Conservation (phyloP, 2,113 vertebrate species). For the Gymnorhina tibicen region DNA sequence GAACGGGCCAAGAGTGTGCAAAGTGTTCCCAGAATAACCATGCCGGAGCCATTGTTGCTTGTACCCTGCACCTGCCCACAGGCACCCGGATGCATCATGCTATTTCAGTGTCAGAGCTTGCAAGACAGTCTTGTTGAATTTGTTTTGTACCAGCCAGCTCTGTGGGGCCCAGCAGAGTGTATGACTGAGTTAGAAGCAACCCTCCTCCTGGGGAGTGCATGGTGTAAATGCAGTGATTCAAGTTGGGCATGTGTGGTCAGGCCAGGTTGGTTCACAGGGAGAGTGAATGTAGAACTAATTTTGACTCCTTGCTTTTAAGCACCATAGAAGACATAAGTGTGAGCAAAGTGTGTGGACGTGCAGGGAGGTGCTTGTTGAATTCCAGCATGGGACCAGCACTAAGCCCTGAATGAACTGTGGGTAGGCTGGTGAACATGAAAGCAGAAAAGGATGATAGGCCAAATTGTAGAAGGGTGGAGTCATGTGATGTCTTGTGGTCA, state of each 20-base stretch:
- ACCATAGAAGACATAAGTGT: neutral
- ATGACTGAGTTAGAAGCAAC: accelerated
- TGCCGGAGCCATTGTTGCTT: neutral
- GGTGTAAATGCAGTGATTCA: neutral
- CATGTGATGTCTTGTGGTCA: neutral
- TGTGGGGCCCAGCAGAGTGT: neutral
- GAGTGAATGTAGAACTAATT: neutral
- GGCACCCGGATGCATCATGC: neutral
- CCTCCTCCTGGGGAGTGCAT: accelerated
- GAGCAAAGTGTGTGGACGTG: neutral
- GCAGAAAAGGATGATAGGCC: neutral
- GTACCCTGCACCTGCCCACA: neutral
- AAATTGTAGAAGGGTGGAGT: neutral
- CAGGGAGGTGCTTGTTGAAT: neutral
- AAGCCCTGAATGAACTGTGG: neutral
- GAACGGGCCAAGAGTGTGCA: accelerated
- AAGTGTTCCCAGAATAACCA: neutral
- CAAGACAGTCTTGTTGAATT: neutral
- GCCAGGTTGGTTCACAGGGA: neutral
- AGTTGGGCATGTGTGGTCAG: neutral
- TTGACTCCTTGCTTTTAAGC: neutral
- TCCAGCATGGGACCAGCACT: neutral
- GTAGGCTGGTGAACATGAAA: neutral
- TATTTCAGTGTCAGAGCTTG: neutral
- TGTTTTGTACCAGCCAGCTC: neutral